Evolutionary conservation across 2,888 invertebrate genomes (phyloP), one percentile per base, ranked within the genome.

Genomic region (Neoascia interrupta): DNA sequence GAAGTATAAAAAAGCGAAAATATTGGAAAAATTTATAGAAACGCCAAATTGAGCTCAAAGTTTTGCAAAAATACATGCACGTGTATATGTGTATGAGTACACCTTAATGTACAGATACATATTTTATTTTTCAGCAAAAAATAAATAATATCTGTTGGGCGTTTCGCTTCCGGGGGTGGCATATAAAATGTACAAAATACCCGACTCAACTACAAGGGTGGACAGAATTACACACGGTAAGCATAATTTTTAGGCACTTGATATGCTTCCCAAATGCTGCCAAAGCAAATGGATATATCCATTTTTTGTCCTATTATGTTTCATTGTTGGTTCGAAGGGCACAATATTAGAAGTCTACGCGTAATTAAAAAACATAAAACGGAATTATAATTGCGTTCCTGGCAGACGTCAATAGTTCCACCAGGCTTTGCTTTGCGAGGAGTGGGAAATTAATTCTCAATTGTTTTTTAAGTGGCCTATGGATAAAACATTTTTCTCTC

Each of bases 381-480:
- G n/a, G 23, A 47, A 60, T 64, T 60, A 54, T 66, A 66, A 72
- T 72, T 72, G 54, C 49, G 41, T 60, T 56, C 53, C 60, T 66
- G 60, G n/a, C 36, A 49, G 76, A 79, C 64, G 56, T 43, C 51
- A 15, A 51, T 31, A 41, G 43, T 49, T 26, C 37, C n/a, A n/a
- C 3, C 31, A 47, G 39, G 26, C 16, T 34, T 51, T 41, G 11
- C 10, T 26, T 36, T 36, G 45, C 47, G 34, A 26, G 26, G 47
- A 72, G 61, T 68, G 43, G 47, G 39, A 60, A 72, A 73, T 72
- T 73, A 73, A 68, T 61, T 73, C 73, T 79, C 73, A 79, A 79
- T 79, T 68, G 79, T 66, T 79, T 73, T 79, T 73, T 79, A 79
- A 79, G 79, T 79, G 79, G 49, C 54, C 43, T 13, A 45, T 34